Evolutionary conservation across 2,113 vertebrate species (phyloP).

Genomic region (Clinocottus analis): DNA sequence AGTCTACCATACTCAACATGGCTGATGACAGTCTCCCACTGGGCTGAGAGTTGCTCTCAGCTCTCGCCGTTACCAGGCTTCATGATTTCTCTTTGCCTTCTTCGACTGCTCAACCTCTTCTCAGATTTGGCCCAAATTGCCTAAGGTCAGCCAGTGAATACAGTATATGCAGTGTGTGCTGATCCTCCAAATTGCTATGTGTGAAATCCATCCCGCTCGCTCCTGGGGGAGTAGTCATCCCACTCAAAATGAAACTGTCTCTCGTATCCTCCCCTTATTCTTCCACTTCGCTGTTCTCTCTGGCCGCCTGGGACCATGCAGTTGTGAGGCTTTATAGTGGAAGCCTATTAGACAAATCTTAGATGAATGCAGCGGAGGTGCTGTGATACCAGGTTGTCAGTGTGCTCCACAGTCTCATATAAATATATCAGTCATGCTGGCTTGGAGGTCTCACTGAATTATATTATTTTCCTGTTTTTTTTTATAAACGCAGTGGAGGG

Average conservation of each 20-base stretch:
- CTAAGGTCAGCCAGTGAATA: conserved; percentile 72
- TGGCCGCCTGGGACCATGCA: conserved; percentile 63
- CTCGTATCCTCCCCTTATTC: conserved; percentile 72
- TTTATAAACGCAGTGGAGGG: conserved; percentile 57
- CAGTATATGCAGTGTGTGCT: conserved; percentile 68
- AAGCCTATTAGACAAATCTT: conserved; percentile 86
- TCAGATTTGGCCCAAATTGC: conserved; percentile 66
- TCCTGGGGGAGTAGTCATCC: conserved; percentile 77
- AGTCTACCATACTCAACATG: not conserved
- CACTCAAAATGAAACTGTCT: conserved; percentile 75
- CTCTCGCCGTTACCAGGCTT: conserved; percentile 42
- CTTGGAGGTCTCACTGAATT: conserved; percentile 73
- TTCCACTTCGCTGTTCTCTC: conserved; percentile 55
- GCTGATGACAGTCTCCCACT: conserved; percentile 17
- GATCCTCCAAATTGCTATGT: conserved; percentile 80
- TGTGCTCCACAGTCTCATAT: conserved; percentile 73
- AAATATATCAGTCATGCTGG: conserved; percentile 86
- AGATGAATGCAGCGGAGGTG: conserved; percentile 73
- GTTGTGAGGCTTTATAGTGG: conserved; percentile 67
- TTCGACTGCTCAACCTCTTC: conserved; percentile 54
- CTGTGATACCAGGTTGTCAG: conserved; percentile 80
- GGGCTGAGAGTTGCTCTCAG: conserved; percentile 35
- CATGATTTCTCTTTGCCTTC: conserved; percentile 26
- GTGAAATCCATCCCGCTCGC: conserved; percentile 75
- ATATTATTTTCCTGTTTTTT: conserved; percentile 75